A percentile compares a stretch with the other conserved stretches of the same genome.
Evolutionary conservation across 2,888 invertebrate species (phyloP).

Genomic region (Rhamnusium bicolor): DNA sequence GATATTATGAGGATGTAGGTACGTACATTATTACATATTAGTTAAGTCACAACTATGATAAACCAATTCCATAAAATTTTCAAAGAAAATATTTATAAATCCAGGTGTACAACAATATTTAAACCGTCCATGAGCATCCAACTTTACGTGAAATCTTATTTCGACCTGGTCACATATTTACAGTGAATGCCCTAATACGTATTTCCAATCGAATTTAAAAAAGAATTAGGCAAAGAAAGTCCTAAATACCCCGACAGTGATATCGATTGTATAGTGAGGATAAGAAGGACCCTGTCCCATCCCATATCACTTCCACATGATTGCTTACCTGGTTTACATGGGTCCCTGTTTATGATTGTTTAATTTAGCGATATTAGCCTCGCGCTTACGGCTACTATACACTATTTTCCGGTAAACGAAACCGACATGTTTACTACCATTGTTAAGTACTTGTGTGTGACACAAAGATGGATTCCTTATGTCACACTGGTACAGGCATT

Average conservation of each 20-base stretch:
- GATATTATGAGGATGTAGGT: too few species aligned
- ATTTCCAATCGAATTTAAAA: constrained; percentile 31
- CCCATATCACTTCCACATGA: constrained; percentile 58
- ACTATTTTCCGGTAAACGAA: constrained; percentile 54
- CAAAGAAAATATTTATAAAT: too few species aligned
- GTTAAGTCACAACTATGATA: too few species aligned
- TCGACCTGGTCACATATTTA: background rate
- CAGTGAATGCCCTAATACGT: constrained; percentile 1
- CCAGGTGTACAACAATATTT: background rate
- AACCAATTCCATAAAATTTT: too few species aligned
- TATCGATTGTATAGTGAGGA: constrained; percentile 27
- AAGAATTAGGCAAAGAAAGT: constrained; percentile 46
- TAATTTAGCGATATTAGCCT: constrained; percentile 63
- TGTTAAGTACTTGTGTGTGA: constrained; percentile 62
- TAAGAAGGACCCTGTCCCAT: constrained; percentile 31
- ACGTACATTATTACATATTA: too few species aligned
- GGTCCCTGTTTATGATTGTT: constrained; percentile 64
- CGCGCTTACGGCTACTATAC: constrained; percentile 48
- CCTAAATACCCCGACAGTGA: constrained; percentile 28
- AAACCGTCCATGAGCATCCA: background rate
- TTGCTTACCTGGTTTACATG: constrained; percentile 55
- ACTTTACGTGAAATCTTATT: background rate
- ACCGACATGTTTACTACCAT: constrained; percentile 60
- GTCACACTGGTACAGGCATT: constrained; percentile 55
- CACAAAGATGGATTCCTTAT: constrained; percentile 60